Evolutionary conservation across 2,797 vertebrate genomes (phyloP).

Genomic region (Sus cebifrons): DNA sequence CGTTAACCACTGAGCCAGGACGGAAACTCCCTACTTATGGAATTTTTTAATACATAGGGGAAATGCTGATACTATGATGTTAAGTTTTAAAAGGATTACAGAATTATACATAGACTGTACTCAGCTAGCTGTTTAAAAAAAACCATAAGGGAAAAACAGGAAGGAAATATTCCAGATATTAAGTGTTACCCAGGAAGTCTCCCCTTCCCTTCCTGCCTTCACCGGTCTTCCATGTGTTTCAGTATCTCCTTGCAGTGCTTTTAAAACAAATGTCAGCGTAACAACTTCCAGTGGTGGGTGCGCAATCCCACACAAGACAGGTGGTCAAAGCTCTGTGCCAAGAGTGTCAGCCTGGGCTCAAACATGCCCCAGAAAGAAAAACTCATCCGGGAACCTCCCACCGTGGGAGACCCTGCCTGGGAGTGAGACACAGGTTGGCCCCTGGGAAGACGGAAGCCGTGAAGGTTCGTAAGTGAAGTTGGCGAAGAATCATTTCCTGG

Average conservation of each 20-base stretch:
- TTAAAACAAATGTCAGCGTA: background rate
- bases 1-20: too few species aligned
- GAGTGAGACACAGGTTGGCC: background rate
- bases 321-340: background rate
- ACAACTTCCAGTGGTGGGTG: background rate
- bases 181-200: background rate
- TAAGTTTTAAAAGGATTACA: slow-evolving; percentile 23
- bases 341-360: background rate
- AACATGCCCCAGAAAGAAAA: background rate
- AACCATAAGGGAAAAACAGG: background rate
- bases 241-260: background rate
- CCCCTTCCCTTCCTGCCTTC: background rate
- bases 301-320: background rate
- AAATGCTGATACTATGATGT: background rate
- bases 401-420: background rate
- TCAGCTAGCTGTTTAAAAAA: background rate
- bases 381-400: background rate
- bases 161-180: background rate
- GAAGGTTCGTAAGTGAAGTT: background rate
- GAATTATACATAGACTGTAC: background rate
- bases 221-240: background rate
- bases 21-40: too few species aligned
- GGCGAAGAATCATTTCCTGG: slow-evolving; percentile 26
- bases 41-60: background rate
- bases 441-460: background rate